Percentiles rank a stretch among this genome's conserved stretches.
These are phyloP conservation scores for Phenacoccus solenopsis DNA, from an alignment of 1,140 invertebrate species.

Conservation along the genomic window DNA sequence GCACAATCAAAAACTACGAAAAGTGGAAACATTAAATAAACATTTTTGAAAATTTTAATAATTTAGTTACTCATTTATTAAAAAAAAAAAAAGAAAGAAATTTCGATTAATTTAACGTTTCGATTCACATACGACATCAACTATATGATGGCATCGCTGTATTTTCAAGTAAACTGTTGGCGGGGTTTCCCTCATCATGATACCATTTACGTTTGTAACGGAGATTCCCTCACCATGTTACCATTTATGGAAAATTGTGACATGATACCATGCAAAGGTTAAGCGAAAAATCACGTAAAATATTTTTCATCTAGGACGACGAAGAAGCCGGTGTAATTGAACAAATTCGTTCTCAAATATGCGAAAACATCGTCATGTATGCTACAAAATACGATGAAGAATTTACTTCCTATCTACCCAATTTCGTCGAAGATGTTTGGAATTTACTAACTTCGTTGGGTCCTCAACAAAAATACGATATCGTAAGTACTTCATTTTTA, in stretches of 20 bases:
- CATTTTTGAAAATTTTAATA: no score
- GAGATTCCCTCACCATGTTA: background rate
- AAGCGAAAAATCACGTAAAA: background rate
- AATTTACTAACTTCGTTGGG: constrained; percentile 72
- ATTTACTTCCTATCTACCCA: constrained; percentile 72
- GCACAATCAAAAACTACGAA: no score
- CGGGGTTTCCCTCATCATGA: no score
- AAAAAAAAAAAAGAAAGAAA: no score
- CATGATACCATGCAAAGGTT: no score
- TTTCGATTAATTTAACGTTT: no score
- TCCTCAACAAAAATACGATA: constrained; percentile 78
- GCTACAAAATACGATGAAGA: constrained; percentile 97
- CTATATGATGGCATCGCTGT: no score
- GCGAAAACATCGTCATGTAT: constrained; percentile 87
- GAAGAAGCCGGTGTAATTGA: constrained; percentile 84
- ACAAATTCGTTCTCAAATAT: constrained; percentile 85
- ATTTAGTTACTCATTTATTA: no score
- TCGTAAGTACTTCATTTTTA: constrained; percentile 43
- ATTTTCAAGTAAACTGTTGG: no score
- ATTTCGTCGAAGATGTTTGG: constrained; percentile 90
- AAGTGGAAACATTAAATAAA: no score
- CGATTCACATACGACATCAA: background rate
- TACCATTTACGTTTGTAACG: no score
- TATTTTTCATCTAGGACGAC: constrained; percentile 47
- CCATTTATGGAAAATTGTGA: no score